Base-by-base conservation (phyloP, 2,113 vertebrate species). In the Myxocyprinus asiaticus region DNA sequence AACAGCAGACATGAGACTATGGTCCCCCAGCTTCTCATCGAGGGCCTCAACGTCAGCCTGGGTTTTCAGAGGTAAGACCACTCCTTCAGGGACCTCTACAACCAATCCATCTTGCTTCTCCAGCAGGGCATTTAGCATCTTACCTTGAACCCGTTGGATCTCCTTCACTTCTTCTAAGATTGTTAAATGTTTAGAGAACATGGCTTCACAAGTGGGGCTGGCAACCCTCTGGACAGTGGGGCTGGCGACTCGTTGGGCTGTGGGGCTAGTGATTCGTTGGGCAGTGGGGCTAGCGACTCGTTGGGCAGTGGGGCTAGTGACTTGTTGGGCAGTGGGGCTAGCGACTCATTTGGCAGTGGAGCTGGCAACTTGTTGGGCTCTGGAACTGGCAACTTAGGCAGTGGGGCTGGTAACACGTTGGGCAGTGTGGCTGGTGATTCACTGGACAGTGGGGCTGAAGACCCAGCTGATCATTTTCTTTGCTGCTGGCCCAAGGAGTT, bases 141-240 rank as follows among this genome's bases (percentile, higher is more conserved):
- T 50, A 0, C 45, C n/a, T 48, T 67, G 65, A 67, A 67, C n/a
- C 17, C 8, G n/a, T 22, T 67, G 45, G 7, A 44, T 67, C 45
- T 67, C 65, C 65, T 67, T 67, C 15, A 67, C 65, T 48, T 67
- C 65, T 67, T 67, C 65, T 67, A 66, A 66, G 8, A 66, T 0
- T 66, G 64, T 66, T 8, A 63, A 33, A 43, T 45, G 43, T 44
- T 65, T 65, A 45, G 43, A 45, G 12, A 45, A n/a, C 12, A n/a
- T 45, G 14, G 42, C 42, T 65, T 65, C 11, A 8, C 11, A 44
- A 65, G 43, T n/a, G 11, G 63, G 43, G 63, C 63, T 65, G 42
- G 43, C 3, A 43, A 12, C 10, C 4, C 51, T 9, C 12, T 55
- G 10, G 62, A 5, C 11, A 43, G 61, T 11, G 9, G 61, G 33